These are phyloP conservation scores for Dipodomys stephensi DNA, from an alignment of 2,113 vertebrate species.

Conservation along the genomic window DNA sequence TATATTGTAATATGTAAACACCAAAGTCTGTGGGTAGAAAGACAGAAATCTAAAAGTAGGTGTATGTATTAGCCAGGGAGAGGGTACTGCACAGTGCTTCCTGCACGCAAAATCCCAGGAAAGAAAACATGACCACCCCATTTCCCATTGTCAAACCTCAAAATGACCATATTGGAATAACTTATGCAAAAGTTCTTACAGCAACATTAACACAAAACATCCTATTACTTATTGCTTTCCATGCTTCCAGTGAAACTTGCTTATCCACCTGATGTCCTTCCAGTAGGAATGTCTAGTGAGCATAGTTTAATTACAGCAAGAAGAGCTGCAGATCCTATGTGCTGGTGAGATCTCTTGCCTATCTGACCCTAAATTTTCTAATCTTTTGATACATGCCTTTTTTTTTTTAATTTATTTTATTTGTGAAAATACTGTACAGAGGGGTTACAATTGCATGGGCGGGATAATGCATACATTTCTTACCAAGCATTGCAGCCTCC, in stretches of 20 bases:
- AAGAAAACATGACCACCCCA: not conserved
- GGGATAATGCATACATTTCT: too few species aligned
- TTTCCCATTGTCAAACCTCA: rapidly evolving
- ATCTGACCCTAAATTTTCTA: not conserved
- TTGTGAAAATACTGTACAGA: too few species aligned
- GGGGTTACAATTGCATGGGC: too few species aligned
- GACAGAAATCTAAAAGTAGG: not conserved
- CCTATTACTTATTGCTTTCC: not conserved
- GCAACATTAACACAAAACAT: not conserved
- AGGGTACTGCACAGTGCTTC: rapidly evolving
- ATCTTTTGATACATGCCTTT: not conserved
- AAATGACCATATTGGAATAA: not conserved
- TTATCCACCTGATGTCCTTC: not conserved
- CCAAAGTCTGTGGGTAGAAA: not conserved
- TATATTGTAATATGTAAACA: not conserved
- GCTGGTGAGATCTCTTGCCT: not conserved
- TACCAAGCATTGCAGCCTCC: too few species aligned
- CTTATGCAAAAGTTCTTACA: not conserved
- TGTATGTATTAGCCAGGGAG: not conserved
- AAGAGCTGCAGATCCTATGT: not conserved
- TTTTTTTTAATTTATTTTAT: too few species aligned
- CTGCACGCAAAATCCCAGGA: not conserved
- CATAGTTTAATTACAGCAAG: not conserved
- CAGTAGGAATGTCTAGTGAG: not conserved
- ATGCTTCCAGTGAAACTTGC: not conserved